Percentiles rank a stretch among this genome's conserved stretches.
Evolutionary conservation across 53 echinoderm and acorn worm species (phyloP).

Genomic region (Echinometra lucunter): DNA sequence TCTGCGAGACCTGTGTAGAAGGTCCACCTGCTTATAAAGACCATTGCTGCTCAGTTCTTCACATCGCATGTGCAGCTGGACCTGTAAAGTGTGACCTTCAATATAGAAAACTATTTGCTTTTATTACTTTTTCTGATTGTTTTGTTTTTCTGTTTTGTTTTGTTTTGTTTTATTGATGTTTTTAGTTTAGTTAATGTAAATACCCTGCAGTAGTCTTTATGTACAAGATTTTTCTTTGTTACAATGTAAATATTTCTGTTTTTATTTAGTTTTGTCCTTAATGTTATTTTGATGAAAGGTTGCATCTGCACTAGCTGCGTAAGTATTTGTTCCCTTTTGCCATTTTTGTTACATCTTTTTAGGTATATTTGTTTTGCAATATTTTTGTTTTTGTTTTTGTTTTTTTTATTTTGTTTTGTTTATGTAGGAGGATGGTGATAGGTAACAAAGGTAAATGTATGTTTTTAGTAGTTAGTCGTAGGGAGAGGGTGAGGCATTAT

Average conservation of each 20-base stretch:
- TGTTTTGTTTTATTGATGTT: too few relatives aligned
- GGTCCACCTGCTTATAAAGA: background rate
- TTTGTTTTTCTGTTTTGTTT: background rate
- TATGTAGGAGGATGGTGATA: background rate
- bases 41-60: background rate
- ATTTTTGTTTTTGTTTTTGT: too few relatives aligned
- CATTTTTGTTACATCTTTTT: background rate
- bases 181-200: too few relatives aligned
- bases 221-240: too few relatives aligned
- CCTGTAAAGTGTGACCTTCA: background rate
- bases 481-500: background rate
- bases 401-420: too few relatives aligned
- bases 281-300: background rate
- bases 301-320: background rate
- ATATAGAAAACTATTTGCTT: too few relatives aligned
- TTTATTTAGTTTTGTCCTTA: background rate
- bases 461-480: background rate
- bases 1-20: background rate
- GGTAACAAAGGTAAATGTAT: too few relatives aligned
- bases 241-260: background rate
- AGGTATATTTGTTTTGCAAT: background rate
- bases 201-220: too few relatives aligned
- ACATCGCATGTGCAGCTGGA: background rate
- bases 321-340: background rate
- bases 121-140: too few relatives aligned